phyloP scores from a whole-genome alignment of 2,888 invertebrate species.

The Monopis laevigella region DNA sequence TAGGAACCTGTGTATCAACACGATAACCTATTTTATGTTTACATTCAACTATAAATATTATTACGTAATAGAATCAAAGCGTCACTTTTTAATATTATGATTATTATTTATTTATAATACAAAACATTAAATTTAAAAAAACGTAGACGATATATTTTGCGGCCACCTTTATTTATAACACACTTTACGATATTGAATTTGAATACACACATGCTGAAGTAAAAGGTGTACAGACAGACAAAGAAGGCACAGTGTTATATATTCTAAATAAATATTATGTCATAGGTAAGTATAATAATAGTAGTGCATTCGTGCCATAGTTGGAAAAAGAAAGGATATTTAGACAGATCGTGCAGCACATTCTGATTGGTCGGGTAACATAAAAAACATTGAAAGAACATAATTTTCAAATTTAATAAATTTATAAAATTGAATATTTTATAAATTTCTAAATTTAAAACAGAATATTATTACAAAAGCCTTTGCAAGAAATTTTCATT shows the following conservation, averaged over 20 bases:
- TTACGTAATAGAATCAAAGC: too few species aligned
- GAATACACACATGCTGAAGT: conserved; percentile 1
- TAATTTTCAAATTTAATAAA: neutral
- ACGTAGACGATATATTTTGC: neutral
- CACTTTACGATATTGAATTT: too few species aligned
- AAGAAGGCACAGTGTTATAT: conserved; percentile 3
- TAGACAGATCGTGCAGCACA: conserved; percentile 44
- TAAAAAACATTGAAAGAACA: conserved; percentile 34
- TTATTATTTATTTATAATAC: too few species aligned
- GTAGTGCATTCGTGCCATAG: neutral
- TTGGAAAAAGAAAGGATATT: conserved; percentile 31
- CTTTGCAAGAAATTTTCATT: too few species aligned
- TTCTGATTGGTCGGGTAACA: conserved; percentile 56
- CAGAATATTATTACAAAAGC: too few species aligned
- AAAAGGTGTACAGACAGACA: neutral
- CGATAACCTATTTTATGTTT: too few species aligned
- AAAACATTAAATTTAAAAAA: too few species aligned
- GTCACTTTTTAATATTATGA: too few species aligned
- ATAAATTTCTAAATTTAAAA: too few species aligned
- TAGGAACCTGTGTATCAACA: too few species aligned
- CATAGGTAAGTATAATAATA: neutral
- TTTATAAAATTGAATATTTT: too few species aligned
- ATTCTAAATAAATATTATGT: neutral
- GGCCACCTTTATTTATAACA: neutral
- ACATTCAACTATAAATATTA: too few species aligned